Conservation (phyloP, 1,140 invertebrate genomes). For the Ridgeia piscesae region DNA sequence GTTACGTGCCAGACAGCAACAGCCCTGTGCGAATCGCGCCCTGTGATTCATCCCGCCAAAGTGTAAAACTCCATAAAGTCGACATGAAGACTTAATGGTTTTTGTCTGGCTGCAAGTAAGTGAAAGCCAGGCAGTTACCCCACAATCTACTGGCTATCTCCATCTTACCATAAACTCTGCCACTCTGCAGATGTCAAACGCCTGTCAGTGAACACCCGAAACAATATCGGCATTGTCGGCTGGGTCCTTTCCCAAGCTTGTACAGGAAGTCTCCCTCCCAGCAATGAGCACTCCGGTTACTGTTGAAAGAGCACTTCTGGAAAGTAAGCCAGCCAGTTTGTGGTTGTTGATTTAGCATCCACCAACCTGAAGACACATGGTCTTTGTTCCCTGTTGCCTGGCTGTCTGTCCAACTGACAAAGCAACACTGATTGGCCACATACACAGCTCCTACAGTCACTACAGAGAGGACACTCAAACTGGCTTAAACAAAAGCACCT, state of each 20-base stretch:
- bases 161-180: neutral
- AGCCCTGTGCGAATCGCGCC: neutral
- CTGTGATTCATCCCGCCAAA: neutral
- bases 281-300: neutral
- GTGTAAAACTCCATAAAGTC: neutral
- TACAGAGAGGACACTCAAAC: neutral
- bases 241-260: neutral
- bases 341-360: neutral
- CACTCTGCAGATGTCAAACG: neutral
- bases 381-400: neutral
- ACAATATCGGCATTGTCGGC: neutral
- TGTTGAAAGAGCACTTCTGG: slow-evolving; percentile 4
- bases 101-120: neutral
- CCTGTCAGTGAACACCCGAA: neutral
- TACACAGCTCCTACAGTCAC: neutral
- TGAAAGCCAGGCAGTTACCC: neutral
- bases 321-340: neutral
- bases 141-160: neutral
- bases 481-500: neutral
- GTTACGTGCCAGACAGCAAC: neutral
- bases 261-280: neutral
- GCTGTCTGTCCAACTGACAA: neutral
- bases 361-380: neutral
- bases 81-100: neutral
- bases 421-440: neutral